Percentiles rank a stretch among this genome's conserved stretches.
Evolutionary conservation across 2,888 invertebrate species (phyloP).

Genomic region (Mamestra brassicae): DNA sequence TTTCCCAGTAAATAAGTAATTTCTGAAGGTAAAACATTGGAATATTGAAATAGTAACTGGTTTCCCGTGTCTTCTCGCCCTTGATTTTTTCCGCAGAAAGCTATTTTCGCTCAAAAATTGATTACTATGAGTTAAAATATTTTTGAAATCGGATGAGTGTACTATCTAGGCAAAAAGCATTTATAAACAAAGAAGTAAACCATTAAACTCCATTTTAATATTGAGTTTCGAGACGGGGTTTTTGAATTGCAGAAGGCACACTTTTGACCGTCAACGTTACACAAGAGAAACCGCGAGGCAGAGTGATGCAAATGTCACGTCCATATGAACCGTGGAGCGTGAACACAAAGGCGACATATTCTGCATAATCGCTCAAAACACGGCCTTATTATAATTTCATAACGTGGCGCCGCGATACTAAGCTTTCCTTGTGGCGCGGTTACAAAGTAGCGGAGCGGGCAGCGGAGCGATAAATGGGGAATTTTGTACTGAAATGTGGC

Average conservation of each 20-base stretch:
- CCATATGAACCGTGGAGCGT: slow-evolving; percentile 20
- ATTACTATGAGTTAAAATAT: too few species aligned
- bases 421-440: background rate
- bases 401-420: slow-evolving; percentile 27
- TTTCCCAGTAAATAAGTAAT: too few species aligned
- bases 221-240: too few species aligned
- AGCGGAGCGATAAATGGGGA: background rate
- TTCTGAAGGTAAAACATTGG: too few species aligned
- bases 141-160: too few species aligned
- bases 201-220: too few species aligned
- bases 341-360: slow-evolving; percentile 54
- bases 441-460: background rate
- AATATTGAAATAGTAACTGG: too few species aligned
- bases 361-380: slow-evolving; percentile 62
- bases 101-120: too few species aligned
- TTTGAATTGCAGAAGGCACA: background rate
- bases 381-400: slow-evolving; percentile 74
- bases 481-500: too few species aligned
- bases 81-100: slow-evolving; percentile 4
- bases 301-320: slow-evolving; percentile 55
- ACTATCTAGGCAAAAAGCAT: too few species aligned
- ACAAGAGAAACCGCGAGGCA: background rate
- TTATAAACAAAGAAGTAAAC: too few species aligned
- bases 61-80: too few species aligned
- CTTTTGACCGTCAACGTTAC: background rate